A percentile compares a stretch with the other conserved stretches of the same genome.
phyloP scores from a whole-genome alignment of 1,140 invertebrate species.

The Penaeus indicus region DNA sequence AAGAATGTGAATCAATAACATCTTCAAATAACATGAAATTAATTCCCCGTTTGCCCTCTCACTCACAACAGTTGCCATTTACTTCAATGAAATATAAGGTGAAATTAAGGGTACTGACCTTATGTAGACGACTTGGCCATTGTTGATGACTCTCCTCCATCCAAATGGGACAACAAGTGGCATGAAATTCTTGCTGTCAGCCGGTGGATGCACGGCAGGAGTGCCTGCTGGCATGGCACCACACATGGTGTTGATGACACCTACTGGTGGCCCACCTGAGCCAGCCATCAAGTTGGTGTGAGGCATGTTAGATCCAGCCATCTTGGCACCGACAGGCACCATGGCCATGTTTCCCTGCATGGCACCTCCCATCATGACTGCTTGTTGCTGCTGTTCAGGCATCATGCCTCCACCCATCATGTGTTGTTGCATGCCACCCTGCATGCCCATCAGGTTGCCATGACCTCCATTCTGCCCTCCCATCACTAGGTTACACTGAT shows the following conservation, averaged over 20 bases:
- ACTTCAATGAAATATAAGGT: not conserved
- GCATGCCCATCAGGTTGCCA: slow-evolving; percentile 27
- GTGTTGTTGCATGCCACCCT: slow-evolving; percentile 26
- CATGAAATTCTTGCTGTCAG: slow-evolving; percentile 48
- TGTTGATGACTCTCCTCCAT: slow-evolving; percentile 49
- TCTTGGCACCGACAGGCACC: slow-evolving; percentile 45
- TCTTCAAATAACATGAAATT: too few species aligned
- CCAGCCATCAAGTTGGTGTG: slow-evolving; percentile 45
- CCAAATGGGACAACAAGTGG: slow-evolving; percentile 52
- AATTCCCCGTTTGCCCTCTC: not conserved
- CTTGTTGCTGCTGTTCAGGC: slow-evolving; percentile 46
- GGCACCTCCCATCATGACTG: slow-evolving; percentile 37
- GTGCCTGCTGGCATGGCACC: slow-evolving; percentile 16
- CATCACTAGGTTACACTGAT: slow-evolving; percentile 48
- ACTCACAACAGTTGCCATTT: not conserved
- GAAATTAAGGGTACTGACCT: slow-evolving; percentile 37
- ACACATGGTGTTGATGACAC: slow-evolving; percentile 42
- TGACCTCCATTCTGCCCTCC: slow-evolving; percentile 37
- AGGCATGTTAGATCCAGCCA: slow-evolving; percentile 38
- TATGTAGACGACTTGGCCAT: slow-evolving; percentile 54
- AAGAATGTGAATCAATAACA: too few species aligned
- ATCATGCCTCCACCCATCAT: slow-evolving; percentile 37
- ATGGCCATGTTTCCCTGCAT: slow-evolving; percentile 49
- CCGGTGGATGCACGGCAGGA: not conserved
- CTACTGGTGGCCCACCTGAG: slow-evolving; percentile 36